These are phyloP conservation scores for Phortica okadai DNA, from an alignment of 2,888 invertebrate genomes.

Conservation along the genomic window DNA sequence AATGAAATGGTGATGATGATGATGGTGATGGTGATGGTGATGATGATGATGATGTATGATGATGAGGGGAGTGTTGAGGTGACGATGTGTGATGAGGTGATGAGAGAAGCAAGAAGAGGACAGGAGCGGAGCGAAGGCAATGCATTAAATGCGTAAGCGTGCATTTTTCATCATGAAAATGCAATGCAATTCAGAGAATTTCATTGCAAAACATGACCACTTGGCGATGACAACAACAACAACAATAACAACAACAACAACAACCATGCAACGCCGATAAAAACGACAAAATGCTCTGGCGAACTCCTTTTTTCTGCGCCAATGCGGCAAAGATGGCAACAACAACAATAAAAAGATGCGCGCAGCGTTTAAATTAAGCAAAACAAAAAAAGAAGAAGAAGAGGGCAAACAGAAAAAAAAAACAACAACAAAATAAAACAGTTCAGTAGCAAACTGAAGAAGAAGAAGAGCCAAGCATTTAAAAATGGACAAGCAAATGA, in stretches of 20 bases:
- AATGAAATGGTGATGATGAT: too few relatives aligned
- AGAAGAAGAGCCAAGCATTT: background rate
- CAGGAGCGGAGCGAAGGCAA: too few relatives aligned
- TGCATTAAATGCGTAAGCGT: background rate
- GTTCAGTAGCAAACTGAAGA: background rate
- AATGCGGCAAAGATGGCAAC: background rate
- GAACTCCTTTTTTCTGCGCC: background rate
- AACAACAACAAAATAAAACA: background rate
- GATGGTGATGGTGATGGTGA: too few relatives aligned
- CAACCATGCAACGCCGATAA: background rate
- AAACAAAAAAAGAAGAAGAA: background rate
- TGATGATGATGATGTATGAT: too few relatives aligned
- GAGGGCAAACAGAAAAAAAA: background rate
- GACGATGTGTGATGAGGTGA: too few relatives aligned
- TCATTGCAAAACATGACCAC: constrained; percentile 1
- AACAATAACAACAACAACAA: background rate
- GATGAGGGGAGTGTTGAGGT: too few relatives aligned
- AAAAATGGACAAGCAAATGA: constrained; percentile 11
- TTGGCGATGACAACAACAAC: background rate
- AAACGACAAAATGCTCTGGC: background rate
- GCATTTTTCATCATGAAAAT: constrained; percentile 10
- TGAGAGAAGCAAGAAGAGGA: too few relatives aligned
- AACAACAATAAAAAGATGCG: background rate
- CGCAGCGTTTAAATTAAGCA: constrained; percentile 8
- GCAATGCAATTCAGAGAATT: constrained; percentile 30